These are phyloP conservation scores for Apteryx owenii DNA, from an alignment of 2,113 vertebrate genomes.

Conservation along the genomic window DNA sequence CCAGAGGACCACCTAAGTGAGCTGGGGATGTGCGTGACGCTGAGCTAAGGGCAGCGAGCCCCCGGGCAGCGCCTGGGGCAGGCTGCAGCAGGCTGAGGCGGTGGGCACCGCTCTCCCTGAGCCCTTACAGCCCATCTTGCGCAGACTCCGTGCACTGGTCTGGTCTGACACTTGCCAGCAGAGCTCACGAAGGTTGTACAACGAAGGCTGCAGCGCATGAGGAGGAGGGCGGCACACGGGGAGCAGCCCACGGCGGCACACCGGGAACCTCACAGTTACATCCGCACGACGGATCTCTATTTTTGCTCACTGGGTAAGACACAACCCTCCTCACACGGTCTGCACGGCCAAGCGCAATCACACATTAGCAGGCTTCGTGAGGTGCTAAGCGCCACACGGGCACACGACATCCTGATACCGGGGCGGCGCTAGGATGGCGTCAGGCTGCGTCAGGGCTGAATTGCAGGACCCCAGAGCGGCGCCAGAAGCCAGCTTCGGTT, in stretches of 20 bases:
- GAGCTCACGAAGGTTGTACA: background rate
- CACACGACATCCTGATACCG: fast-evolving
- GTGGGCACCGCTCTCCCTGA: too few species aligned
- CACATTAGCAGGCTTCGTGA: fast-evolving
- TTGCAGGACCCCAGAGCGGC: fast-evolving
- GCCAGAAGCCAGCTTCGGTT: background rate
- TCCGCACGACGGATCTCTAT: fast-evolving
- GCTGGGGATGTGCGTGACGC: too few species aligned
- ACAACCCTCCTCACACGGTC: too few species aligned
- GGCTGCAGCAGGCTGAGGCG: too few species aligned
- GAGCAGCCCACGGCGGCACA: too few species aligned
- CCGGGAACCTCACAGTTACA: fast-evolving
- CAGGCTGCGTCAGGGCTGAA: fast-evolving
- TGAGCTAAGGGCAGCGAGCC: too few species aligned
- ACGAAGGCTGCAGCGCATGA: too few species aligned
- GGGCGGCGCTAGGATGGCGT: background rate
- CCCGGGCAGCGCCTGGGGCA: too few species aligned
- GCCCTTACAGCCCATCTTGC: background rate
- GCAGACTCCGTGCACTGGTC: background rate
- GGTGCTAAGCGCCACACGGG: fast-evolving
- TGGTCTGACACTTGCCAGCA: background rate
- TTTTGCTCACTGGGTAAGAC: too few species aligned
- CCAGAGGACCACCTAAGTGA: too few species aligned
- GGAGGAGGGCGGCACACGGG: background rate
- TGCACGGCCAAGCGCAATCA: background rate